Percentiles rank a stretch among this genome's conserved stretches.
These are phyloP conservation scores for Edolisoma coerulescens DNA, from an alignment of 2,113 vertebrate species.

Conservation along the genomic window DNA sequence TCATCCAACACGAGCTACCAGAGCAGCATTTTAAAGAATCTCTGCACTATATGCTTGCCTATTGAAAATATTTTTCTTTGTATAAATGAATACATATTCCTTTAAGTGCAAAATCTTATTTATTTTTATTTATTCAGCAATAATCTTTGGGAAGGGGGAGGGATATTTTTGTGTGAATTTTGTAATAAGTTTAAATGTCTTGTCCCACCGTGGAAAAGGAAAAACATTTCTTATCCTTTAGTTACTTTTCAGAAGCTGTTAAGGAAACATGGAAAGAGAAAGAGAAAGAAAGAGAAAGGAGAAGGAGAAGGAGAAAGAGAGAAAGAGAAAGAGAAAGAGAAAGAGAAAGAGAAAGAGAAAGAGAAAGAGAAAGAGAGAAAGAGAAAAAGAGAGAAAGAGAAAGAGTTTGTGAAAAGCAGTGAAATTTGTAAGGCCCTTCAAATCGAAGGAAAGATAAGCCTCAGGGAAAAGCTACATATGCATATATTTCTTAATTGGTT, in stretches of 20 bases:
- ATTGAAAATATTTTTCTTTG: neutral
- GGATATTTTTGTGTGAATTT: neutral
- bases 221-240: neutral
- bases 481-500: constrained; percentile 33
- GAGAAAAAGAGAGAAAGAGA: too few relatives aligned
- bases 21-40: neutral
- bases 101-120: neutral
- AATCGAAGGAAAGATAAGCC: constrained; percentile 9
- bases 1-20: neutral
- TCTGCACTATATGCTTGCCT: neutral
- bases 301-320: neutral
- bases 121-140: neutral
- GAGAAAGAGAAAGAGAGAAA: neutral
- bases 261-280: neutral
- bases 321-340: neutral
- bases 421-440: constrained; percentile 6
- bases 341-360: too few relatives aligned
- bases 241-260: neutral
- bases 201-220: neutral
- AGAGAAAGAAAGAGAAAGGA: neutral
- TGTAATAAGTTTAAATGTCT: neutral
- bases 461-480: neutral
- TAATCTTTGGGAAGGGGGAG: neutral
- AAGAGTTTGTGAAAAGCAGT: neutral
- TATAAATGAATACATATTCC: neutral